Base-by-base conservation (phyloP, 2,113 vertebrate species). In the Halcyon senegalensis region DNA sequence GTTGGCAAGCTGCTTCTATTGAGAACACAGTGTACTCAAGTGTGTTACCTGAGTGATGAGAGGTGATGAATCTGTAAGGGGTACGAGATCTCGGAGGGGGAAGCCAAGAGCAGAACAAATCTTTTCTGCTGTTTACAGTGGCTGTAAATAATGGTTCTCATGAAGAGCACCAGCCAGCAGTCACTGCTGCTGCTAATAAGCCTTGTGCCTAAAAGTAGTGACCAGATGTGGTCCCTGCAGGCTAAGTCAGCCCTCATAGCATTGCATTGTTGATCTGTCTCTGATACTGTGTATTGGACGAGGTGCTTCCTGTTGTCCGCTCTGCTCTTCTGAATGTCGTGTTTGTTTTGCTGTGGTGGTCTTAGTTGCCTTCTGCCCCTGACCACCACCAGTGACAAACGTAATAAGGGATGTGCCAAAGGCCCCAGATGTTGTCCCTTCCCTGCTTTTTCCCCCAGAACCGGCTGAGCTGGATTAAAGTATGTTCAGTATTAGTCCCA, bases 1-100 rank as follows among this genome's bases (percentile, higher is more conserved):
- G n/a, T 74, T 88, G 72, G 68, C 91, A 91, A 81, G 63, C 31
- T 68, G 43, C 83, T 95, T 78, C 35, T 35, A 75, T 94, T 78
- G 72, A 73, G 56, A 75, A 18, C 1, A 2, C 43, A 27, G 41
- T 6, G 28, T 7, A 19, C 48, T 77, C 43, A 27, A 58, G 68
- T 30, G 9, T 60, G 35, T 86, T 79, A 89, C 56, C 76, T 84
- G 50, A 87, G 24, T 59, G 68, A 48, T 70, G 60, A 66, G 48
- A 90, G 35, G 11, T 13, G 35, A n/a, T 68, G 62, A 84, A 39
- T 80, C 67, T 76, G 8, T n/a, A 43, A 68, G 62, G n/a, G 17
- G 15, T 66, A 43, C 41, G 41, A 23, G 48, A 67, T 76, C 53
- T 91, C 1, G 0, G 39, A 33, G 31, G 3, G 16, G 8, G 27